Percentiles rank a stretch among this genome's conserved stretches.
Evolutionary conservation across 2,113 vertebrate genomes (phyloP).

Genomic region (Alligator mississippiensis): DNA sequence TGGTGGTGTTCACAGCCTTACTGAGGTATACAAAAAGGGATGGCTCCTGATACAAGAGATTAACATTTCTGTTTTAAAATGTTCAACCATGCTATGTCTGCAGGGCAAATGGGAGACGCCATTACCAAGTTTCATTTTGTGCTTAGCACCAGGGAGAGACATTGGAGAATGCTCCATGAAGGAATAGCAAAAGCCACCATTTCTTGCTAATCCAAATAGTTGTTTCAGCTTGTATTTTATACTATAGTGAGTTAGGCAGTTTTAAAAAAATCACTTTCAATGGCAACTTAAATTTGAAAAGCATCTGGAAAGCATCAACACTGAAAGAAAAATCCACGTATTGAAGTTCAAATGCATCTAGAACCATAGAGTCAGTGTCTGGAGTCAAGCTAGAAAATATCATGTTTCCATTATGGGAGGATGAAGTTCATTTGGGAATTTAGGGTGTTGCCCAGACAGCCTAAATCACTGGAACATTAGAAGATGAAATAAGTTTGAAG

Average conservation of each 20-base stretch:
- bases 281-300: not conserved
- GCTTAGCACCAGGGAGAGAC: conserved; percentile 22
- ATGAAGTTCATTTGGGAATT: not conserved
- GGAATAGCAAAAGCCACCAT: conserved; percentile 2
- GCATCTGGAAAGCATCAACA: conserved; percentile 20
- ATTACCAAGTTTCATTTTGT: conserved; percentile 35
- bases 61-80: not conserved
- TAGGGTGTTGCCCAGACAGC: not conserved
- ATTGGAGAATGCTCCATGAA: conserved; percentile 25
- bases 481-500: not conserved
- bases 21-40: conserved; percentile 30
- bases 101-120: conserved; percentile 23
- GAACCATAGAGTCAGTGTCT: not conserved
- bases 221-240: conserved; percentile 11
- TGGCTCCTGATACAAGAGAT: not conserved
- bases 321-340: conserved; percentile 26
- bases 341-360: conserved; percentile 19
- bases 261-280: conserved; percentile 34
- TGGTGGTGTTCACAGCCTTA: not conserved
- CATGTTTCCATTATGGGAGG: not conserved
- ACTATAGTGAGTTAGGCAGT: conserved; percentile 25
- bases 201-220: not conserved
- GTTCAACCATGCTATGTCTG: not conserved
- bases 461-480: not conserved
- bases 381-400: conserved; percentile 25